phyloP scores from a whole-genome alignment of 2,113 vertebrate species.

The Parus major region DNA sequence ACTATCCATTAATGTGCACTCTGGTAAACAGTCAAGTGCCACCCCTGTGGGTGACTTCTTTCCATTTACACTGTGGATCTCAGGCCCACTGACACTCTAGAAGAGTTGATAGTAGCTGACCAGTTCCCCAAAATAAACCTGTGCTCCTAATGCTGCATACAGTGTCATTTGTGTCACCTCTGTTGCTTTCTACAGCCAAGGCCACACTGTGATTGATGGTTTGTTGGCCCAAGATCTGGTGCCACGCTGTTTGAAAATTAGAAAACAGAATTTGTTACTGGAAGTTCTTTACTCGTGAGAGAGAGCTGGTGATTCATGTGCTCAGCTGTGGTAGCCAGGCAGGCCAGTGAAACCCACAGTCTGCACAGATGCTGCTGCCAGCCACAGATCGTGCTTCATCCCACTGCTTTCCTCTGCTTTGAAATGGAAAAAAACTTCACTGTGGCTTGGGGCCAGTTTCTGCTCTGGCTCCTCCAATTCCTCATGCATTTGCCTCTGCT shows the following conservation, averaged over 20 bases:
- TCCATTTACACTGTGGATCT: accelerated
- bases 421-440: not conserved
- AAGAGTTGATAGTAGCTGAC: not conserved
- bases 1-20: not conserved
- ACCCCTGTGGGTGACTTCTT: not conserved
- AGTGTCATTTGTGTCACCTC: not conserved
- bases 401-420: not conserved
- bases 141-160: not conserved
- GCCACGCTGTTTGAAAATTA: constrained; percentile 29
- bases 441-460: constrained; percentile 17
- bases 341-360: not conserved
- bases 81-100: not conserved
- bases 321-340: not conserved
- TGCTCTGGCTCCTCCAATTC: not conserved
- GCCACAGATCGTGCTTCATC: not conserved
- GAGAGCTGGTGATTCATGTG: constrained; percentile 12
- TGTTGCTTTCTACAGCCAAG: not conserved
- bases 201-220: not conserved
- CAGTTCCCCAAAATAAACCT: not conserved
- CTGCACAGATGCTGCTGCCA: constrained; percentile 13
- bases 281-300: not conserved
- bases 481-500: not conserved
- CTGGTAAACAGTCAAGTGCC: not conserved
- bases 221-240: not conserved
- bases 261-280: constrained; percentile 11